Conservation (phyloP, 1,140 invertebrate species). For the Aphidius gifuensis region DNA sequence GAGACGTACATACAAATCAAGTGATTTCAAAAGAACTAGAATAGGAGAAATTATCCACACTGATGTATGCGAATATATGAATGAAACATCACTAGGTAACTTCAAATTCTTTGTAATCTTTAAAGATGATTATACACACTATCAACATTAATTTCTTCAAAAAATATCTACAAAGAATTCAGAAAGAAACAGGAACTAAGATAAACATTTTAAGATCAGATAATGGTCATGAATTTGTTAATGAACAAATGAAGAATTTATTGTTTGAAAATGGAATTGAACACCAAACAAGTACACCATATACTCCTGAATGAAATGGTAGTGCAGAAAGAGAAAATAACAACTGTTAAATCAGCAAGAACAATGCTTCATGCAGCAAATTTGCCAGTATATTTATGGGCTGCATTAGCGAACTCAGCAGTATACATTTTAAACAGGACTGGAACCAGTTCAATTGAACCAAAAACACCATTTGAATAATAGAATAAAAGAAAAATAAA, state of each 20-base stretch:
- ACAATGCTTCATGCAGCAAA: not conserved
- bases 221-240: conserved; percentile 48
- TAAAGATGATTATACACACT: conserved; percentile 45
- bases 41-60: conserved; percentile 16
- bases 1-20: not conserved
- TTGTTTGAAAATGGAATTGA: conserved; percentile 35
- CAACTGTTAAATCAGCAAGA: not conserved
- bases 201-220: conserved; percentile 46
- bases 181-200: conserved; percentile 38
- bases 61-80: conserved; percentile 19
- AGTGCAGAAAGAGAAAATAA: conserved; percentile 42
- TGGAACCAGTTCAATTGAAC: not conserved
- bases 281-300: conserved; percentile 41
- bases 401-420: not conserved
- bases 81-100: conserved; percentile 11
- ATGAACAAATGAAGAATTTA: conserved; percentile 36
- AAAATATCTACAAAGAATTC: conserved; percentile 37
- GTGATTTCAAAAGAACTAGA: not conserved
- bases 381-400: not conserved
- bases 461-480: conserved; percentile 8
- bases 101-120: conserved; percentile 15
- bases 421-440: not conserved
- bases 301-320: conserved; percentile 47
- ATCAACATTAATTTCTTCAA: conserved; percentile 32
- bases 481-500: conserved; percentile 29